Percentiles rank a stretch among this genome's conserved stretches.
Conservation (phyloP, 2,888 invertebrate genomes). For the Achlya flavicornis region DNA sequence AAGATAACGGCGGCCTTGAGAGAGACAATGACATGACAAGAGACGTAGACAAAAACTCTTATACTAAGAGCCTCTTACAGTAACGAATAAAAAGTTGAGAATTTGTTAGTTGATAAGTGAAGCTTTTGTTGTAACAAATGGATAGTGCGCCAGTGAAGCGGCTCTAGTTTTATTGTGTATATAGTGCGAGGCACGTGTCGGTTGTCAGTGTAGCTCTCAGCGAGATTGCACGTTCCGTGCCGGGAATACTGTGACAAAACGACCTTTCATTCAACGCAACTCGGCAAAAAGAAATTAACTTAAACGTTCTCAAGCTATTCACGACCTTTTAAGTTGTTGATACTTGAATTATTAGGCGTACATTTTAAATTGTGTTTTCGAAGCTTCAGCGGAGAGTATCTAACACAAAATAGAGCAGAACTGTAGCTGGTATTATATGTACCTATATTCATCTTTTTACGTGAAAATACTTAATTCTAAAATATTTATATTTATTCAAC, state of each 20-base stretch:
- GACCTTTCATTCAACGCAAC: conserved; percentile 11
- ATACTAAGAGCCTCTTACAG: background rate
- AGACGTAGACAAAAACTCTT: background rate
- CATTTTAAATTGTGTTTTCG: too few relatives aligned
- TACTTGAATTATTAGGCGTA: too few relatives aligned
- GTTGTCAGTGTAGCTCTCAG: conserved; percentile 36
- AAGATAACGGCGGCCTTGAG: too few relatives aligned
- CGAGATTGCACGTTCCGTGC: conserved; percentile 39
- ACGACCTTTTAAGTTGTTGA: too few relatives aligned
- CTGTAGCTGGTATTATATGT: too few relatives aligned
- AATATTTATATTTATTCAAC: too few relatives aligned
- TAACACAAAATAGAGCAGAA: too few relatives aligned
- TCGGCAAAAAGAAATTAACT: background rate
- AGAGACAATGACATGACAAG: too few relatives aligned
- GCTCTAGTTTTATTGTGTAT: conserved; percentile 36
- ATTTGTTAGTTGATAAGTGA: conserved; percentile 23
- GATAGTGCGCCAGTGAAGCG: conserved; percentile 32
- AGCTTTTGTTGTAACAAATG: conserved; percentile 39
- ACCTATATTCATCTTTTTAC: too few relatives aligned
- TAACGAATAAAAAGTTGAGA: background rate
- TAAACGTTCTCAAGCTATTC: background rate
- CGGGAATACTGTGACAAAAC: conserved; percentile 10
- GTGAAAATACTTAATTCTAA: too few relatives aligned
- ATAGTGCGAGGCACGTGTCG: conserved; percentile 23
- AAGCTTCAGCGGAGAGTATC: too few relatives aligned